phyloP scores from a whole-genome alignment of 2,113 vertebrate species.

The Grammomys surdaster region DNA sequence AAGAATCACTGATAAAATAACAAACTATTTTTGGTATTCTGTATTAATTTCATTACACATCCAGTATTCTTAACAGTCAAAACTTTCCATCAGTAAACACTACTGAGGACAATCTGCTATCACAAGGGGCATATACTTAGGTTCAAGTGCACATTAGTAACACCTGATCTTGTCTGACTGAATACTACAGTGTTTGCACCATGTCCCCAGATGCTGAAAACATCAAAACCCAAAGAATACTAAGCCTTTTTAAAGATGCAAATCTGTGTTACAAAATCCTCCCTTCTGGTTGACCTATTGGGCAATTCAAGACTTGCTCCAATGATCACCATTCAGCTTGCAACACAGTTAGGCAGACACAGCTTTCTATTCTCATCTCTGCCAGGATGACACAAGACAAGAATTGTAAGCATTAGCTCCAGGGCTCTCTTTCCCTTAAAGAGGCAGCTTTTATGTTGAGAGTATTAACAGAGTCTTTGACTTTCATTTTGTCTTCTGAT shows the following conservation, averaged over 20 bases:
- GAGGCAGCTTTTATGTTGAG: not conserved
- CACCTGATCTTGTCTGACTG: not conserved
- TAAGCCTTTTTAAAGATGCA: not conserved
- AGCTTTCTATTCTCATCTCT: not conserved
- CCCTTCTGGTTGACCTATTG: not conserved
- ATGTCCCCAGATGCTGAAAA: not conserved
- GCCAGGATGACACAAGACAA: not conserved
- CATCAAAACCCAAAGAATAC: not conserved
- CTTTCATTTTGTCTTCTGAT: not conserved
- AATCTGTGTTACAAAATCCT: not conserved
- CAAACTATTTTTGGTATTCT: not conserved
- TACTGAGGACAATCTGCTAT: no score
- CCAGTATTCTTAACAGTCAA: not conserved
- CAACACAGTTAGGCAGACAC: not conserved
- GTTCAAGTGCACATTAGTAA: not conserved
- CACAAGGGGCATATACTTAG: not conserved
- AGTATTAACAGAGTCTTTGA: not conserved
- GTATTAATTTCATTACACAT: not conserved
- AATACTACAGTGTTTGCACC: not conserved
- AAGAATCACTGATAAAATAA: not conserved
- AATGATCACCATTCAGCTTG: not conserved
- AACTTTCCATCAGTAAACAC: not conserved
- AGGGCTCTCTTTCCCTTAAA: not conserved
- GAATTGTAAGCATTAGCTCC: not conserved
- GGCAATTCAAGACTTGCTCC: not conserved